Evolutionary conservation across 2,888 invertebrate genomes (phyloP).

Genomic region (Doris montereyensis): DNA sequence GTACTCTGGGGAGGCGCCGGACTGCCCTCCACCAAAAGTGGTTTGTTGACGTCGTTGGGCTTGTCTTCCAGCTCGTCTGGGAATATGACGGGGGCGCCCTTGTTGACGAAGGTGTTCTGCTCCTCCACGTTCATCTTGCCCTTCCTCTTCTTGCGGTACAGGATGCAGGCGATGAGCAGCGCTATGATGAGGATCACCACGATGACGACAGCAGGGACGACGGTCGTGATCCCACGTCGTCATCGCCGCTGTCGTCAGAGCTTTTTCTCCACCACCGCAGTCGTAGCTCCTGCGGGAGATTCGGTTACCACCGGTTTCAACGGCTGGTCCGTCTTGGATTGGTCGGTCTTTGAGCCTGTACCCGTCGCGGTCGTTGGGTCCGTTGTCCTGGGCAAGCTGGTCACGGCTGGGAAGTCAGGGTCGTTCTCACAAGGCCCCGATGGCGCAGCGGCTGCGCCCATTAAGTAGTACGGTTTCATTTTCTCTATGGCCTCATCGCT

Average conservation of each 20-base stretch:
- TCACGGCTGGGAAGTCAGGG: conserved; percentile 50
- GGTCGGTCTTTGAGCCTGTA: conserved; percentile 18
- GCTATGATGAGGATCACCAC: conserved; percentile 90
- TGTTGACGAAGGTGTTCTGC: conserved; percentile 76
- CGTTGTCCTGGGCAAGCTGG: conserved; percentile 6
- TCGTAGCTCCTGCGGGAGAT: too few species aligned
- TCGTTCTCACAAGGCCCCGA: conserved; percentile 72
- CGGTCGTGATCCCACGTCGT: conserved; percentile 80
- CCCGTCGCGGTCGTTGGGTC: background rate
- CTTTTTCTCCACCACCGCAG: too few species aligned
- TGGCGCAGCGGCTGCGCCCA: conserved; percentile 51
- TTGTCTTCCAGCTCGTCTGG: conserved; percentile 94
- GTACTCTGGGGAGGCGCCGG: conserved; percentile 76
- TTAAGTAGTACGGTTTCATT: conserved; percentile 57
- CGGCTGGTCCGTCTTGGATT: too few species aligned
- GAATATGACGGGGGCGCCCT: conserved; percentile 93
- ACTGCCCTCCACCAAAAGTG: conserved; percentile 94
- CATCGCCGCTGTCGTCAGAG: conserved; percentile 48
- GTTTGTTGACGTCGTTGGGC: conserved; percentile 83
- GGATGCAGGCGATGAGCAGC: conserved; percentile 87
- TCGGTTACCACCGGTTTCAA: too few species aligned
- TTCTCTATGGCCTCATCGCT: conserved; percentile 57
- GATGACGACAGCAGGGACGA: conserved; percentile 85
- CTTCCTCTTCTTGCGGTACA: conserved; percentile 84
- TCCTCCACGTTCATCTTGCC: conserved; percentile 88